These are phyloP conservation scores for Leptinotarsa texana DNA, from an alignment of 1,140 invertebrate genomes.

Conservation along the genomic window DNA sequence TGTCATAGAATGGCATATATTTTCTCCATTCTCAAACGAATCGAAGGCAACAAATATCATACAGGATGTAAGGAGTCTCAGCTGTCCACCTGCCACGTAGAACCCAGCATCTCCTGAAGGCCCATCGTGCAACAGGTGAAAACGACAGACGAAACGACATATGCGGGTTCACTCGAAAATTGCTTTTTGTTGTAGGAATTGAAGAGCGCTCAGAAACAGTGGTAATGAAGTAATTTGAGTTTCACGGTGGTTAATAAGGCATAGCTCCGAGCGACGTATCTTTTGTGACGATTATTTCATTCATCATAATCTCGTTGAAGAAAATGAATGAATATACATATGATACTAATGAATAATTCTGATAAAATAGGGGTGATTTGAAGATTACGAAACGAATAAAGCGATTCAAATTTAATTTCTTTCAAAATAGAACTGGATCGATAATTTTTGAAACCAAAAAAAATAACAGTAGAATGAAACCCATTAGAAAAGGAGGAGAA, in stretches of 20 bases:
- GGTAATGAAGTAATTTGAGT: neutral
- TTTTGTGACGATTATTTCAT: too few species aligned
- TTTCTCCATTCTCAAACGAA: too few species aligned
- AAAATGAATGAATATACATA: too few species aligned
- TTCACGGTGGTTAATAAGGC: neutral
- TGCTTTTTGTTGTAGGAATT: neutral
- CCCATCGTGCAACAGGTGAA: neutral
- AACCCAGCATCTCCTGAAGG: conserved; percentile 5
- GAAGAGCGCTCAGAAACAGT: neutral
- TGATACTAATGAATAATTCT: neutral
- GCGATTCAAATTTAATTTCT: too few species aligned
- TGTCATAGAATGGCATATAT: too few species aligned
- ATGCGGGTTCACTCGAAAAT: neutral
- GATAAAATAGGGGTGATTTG: neutral
- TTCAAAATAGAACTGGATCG: too few species aligned
- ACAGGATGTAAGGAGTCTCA: neutral
- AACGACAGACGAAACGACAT: conserved; percentile 7
- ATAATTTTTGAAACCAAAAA: too few species aligned
- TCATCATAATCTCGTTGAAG: too few species aligned
- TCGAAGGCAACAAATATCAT: neutral
- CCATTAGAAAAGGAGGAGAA: too few species aligned
- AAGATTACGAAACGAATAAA: neutral
- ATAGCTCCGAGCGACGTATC: neutral
- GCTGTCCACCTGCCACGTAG: conserved; percentile 1
- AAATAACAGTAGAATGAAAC: too few species aligned